Conservation (phyloP, 2,113 vertebrate genomes). For the Carlito syrichta region DNA sequence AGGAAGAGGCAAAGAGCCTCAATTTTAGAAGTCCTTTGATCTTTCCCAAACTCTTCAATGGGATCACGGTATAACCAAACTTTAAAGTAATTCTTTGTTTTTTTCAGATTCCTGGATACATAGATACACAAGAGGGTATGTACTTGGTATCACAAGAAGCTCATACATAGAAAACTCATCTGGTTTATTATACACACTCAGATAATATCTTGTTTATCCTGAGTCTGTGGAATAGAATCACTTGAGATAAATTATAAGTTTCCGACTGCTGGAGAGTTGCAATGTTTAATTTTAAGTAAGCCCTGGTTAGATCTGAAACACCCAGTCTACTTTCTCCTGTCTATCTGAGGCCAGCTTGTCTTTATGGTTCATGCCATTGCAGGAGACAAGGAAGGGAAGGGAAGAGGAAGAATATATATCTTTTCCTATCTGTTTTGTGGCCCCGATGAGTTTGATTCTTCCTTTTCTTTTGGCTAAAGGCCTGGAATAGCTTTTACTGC, state of each 20-base stretch:
- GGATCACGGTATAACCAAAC: background rate
- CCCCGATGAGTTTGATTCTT: background rate
- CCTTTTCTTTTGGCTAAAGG: background rate
- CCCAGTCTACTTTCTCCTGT: background rate
- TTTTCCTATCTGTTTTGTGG: background rate
- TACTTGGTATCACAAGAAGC: too few relatives aligned
- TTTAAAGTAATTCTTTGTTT: background rate
- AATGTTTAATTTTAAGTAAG: background rate
- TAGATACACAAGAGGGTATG: background rate
- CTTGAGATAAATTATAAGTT: background rate
- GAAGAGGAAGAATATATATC: background rate
- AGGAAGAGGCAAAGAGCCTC: background rate
- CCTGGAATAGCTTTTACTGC: background rate
- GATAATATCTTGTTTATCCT: background rate
- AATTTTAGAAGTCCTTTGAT: background rate
- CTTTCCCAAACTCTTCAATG: background rate
- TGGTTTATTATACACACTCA: background rate
- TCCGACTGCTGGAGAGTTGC: background rate
- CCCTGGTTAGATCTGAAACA: too few relatives aligned
- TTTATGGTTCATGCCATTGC: background rate
- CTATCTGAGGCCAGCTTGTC: background rate
- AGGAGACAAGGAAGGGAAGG: background rate
- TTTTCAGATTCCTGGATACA: background rate
- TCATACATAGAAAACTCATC: background rate
- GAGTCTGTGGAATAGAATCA: background rate